Percentiles rank a stretch among this genome's conserved stretches.
phyloP scores from a whole-genome alignment of 2,797 vertebrate species.

The Micrastur ruficollis region DNA sequence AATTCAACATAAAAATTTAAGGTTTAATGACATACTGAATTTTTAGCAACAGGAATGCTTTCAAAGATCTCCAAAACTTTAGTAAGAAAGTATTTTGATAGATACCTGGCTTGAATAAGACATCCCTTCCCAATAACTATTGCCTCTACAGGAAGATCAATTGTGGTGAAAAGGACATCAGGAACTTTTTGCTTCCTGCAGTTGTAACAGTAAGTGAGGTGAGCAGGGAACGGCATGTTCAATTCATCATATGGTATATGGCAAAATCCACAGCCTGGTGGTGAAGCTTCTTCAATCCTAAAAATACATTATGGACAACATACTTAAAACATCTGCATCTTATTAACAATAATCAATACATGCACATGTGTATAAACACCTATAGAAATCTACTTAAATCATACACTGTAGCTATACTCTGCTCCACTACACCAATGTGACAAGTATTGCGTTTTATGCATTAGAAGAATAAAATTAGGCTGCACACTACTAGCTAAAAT shows the following conservation, averaged over 20 bases:
- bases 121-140: conserved; percentile 92
- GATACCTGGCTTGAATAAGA: conserved; percentile 97
- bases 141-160: conserved; percentile 91
- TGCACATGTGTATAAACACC: not conserved
- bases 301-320: conserved; percentile 20
- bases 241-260: conserved; percentile 98
- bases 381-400: not conserved
- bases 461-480: not conserved
- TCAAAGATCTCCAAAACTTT: not conserved
- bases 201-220: conserved; percentile 92
- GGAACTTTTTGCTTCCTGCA: conserved; percentile 94
- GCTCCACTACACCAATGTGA: not conserved
- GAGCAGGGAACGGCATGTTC: conserved; percentile 98
- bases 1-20: not conserved
- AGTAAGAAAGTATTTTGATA: not conserved
- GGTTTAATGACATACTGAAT: not conserved
- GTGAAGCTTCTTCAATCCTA: conserved; percentile 90
- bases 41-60: not conserved
- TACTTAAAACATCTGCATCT: conserved; percentile 9
- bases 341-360: not conserved
- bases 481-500: not conserved
- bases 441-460: not conserved
- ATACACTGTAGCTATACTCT: not conserved
- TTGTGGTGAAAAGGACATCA: conserved; percentile 97
- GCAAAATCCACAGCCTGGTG: conserved; percentile 91